A percentile compares a stretch with the other conserved stretches of the same genome.
phyloP scores from a whole-genome alignment of 1,140 invertebrate genomes.

The Wiebesia pumilae region DNA sequence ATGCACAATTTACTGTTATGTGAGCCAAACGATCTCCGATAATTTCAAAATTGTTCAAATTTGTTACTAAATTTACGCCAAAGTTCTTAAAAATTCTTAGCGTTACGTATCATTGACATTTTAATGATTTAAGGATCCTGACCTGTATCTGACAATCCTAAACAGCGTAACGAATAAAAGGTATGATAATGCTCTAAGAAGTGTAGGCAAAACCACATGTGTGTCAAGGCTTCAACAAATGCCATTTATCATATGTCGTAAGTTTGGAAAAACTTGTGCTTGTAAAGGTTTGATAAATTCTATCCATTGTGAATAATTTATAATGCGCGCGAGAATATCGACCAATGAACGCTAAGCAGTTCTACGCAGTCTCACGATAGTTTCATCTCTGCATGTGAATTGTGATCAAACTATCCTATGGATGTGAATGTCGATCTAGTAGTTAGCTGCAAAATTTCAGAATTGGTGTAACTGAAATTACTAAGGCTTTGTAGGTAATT shows the following conservation, averaged over 20 bases:
- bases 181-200: too few relatives aligned
- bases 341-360: not conserved
- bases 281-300: not conserved
- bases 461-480: not conserved
- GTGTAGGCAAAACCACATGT: too few relatives aligned
- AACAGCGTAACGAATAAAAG: too few relatives aligned
- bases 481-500: not conserved
- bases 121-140: too few relatives aligned
- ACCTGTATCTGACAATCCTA: too few relatives aligned
- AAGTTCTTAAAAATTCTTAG: too few relatives aligned
- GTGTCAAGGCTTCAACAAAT: too few relatives aligned
- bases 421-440: not conserved
- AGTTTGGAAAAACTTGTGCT: not conserved
- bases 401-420: not conserved
- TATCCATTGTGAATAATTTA: not conserved
- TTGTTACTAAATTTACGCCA: too few relatives aligned
- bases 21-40: too few relatives aligned
- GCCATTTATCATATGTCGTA: not conserved
- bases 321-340: not conserved
- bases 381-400: not conserved
- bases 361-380: not conserved
- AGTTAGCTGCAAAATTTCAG: not conserved
- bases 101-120: too few relatives aligned
- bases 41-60: too few relatives aligned
- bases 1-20: too few relatives aligned